phyloP scores from a whole-genome alignment of 1,140 invertebrate genomes.

The Caerostris extrusa region DNA sequence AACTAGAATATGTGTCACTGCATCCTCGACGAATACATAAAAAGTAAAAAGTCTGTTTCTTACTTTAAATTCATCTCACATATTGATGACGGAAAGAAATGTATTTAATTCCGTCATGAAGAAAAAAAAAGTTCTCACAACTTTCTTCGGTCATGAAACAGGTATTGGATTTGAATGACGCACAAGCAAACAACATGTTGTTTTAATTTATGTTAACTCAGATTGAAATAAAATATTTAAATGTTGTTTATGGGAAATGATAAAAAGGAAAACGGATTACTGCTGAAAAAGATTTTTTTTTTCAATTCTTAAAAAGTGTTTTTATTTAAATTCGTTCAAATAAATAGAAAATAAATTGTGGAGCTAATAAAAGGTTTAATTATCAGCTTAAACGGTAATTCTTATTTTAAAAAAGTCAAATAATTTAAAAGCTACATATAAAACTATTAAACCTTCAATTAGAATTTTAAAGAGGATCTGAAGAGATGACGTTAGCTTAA shows the following conservation, averaged over 20 bases:
- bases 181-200: not conserved
- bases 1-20: not conserved
- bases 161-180: not conserved
- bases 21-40: not conserved
- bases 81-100: not conserved
- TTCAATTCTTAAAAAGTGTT: too few species aligned
- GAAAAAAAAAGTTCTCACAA: not conserved
- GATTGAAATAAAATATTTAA: not conserved
- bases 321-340: too few species aligned
- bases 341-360: too few species aligned
- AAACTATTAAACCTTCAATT: too few species aligned
- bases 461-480: too few species aligned
- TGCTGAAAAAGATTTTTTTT: not conserved
- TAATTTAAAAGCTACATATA: too few species aligned
- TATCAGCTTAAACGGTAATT: too few species aligned
- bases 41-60: not conserved
- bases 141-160: not conserved
- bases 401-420: too few species aligned
- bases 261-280: not conserved
- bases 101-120: not conserved
- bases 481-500: too few species aligned
- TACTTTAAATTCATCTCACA: not conserved
- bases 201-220: not conserved
- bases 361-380: too few species aligned
- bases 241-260: not conserved